Evolutionary conservation across 2,113 vertebrate species (phyloP), one percentile per base, ranked within the genome.

Genomic region (Aythya baeri): DNA sequence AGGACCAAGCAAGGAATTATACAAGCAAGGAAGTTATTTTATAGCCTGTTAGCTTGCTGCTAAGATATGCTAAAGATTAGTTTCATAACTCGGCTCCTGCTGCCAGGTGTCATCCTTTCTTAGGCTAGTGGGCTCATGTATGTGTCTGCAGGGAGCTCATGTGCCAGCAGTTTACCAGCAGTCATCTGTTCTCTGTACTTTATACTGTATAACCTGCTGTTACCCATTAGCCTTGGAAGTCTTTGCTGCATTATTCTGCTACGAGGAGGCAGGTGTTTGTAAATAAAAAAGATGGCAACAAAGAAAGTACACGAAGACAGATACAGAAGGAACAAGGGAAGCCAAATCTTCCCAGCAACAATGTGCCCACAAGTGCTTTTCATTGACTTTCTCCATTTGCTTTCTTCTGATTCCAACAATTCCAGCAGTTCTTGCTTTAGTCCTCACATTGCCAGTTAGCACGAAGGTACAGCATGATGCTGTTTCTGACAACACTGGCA

Each of bases 141-240:
- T 26, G 18, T 75, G 86, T 54, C 83, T 78, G 65, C 61, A 43
- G 34, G 26, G 66, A 95, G 54, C 71, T 86, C 81, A 44, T 27
- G 1, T 6, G 9, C 83, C 6, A 2, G 32, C 0, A 57, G 52
- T 25, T 80, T 46, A 57, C 25, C 27, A 17, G 26, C 9, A 58
- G 34, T 8, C 46, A 49, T 49, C 63, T 62, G 0, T 22, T 49
- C 61, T 54, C 9, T 13, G 38, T 55, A 46, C 34, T 36, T 59
- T 62, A 23, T 76, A 67, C 38, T 38, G 10, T 49, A 27, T 7
- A 54, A 59, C 9, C 6, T 4, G 43, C 89, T 38, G 9, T 26
- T 15, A 63, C 2, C 22, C 9, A 4, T 22, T 6, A 17, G 44
- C 8, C 32, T 31, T 1, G 0, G 17, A 31, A 38, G 7, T 7